phyloP scores from a whole-genome alignment of 2,888 invertebrate genomes.

The Arrhopalites spinosus region DNA sequence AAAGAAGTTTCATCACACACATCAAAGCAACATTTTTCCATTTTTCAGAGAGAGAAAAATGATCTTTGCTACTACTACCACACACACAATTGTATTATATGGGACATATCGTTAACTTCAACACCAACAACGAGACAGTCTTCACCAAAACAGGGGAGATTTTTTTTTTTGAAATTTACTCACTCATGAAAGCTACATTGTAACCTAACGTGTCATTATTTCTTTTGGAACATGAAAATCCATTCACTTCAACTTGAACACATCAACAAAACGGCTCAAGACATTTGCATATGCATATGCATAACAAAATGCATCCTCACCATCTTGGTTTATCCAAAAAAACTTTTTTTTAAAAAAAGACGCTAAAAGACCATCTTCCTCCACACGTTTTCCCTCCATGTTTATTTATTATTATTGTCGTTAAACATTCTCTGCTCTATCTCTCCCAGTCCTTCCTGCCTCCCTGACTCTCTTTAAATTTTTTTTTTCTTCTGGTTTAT shows the following conservation, averaged over 20 bases:
- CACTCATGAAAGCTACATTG: neutral
- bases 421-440: neutral
- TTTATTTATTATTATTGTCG: slow-evolving; percentile 32
- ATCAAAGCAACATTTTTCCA: too few relatives aligned
- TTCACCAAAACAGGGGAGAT: neutral
- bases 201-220: neutral
- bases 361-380: slow-evolving; percentile 5
- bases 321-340: slow-evolving; percentile 3
- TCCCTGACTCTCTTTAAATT: neutral
- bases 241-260: neutral
- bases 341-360: slow-evolving; percentile 6
- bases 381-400: slow-evolving; percentile 1
- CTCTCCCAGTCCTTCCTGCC: slow-evolving; percentile 1
- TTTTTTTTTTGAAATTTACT: neutral
- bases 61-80: too few relatives aligned
- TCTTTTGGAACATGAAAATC: neutral
- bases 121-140: neutral
- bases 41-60: too few relatives aligned
- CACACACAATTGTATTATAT: too few relatives aligned
- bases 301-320: slow-evolving; percentile 1
- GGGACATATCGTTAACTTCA: too few relatives aligned
- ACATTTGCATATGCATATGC: slow-evolving; percentile 16
- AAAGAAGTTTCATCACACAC: too few relatives aligned
- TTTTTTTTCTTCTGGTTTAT: neutral
- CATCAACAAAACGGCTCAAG: neutral